Evolutionary conservation across 2,888 invertebrate species (phyloP), one percentile per base, ranked within the genome.

Genomic region (Dicycla oo): DNA sequence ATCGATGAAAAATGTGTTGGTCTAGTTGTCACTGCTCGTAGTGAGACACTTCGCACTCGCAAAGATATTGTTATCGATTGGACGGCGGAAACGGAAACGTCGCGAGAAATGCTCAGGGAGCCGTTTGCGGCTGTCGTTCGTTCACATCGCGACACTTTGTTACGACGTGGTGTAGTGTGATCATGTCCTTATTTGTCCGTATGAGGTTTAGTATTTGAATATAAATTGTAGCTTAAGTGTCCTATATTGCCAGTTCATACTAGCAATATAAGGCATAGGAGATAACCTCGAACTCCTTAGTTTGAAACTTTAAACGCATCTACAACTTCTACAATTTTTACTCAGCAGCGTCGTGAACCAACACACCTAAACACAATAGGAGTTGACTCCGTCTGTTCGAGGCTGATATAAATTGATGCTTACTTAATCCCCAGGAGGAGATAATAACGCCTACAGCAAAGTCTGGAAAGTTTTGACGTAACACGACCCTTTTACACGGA

Each of bases 1-100:
- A 69, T 67, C 18, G 57, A 67, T 75, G 51, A 61, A 57, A 66
- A 57, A 40, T 64, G 66, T 73, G 58, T 40, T 34, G 45, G 47
- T 57, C 49, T 63, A 63, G 60, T 64, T 71, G 70, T 68, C 75
- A 74, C 45, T 75, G 64, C 78, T 82, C 74, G 80, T 78, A 66
- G 54, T 72, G 77, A 63, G 63, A 73, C 73, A 73, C 77, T 87
- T 87, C 89, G 87, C 88, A 84, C 83, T 82, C 79, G 69, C 75
- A 81, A 83, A 91, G 90, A 91, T 91, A 91, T 90, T 90, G 88
- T 90, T 92, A 93, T 92, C 90, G 91, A 92, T 91, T 91, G 85
- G 77, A 85, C 83, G 82, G 82, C 86, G 88, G 88, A 89, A 91
- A 82, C 86, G 90, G 90, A 91, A 91, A 88, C 86, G 88, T 89